phyloP scores from a whole-genome alignment of 2,113 vertebrate genomes.

The Pelecanoides urinatrix region DNA sequence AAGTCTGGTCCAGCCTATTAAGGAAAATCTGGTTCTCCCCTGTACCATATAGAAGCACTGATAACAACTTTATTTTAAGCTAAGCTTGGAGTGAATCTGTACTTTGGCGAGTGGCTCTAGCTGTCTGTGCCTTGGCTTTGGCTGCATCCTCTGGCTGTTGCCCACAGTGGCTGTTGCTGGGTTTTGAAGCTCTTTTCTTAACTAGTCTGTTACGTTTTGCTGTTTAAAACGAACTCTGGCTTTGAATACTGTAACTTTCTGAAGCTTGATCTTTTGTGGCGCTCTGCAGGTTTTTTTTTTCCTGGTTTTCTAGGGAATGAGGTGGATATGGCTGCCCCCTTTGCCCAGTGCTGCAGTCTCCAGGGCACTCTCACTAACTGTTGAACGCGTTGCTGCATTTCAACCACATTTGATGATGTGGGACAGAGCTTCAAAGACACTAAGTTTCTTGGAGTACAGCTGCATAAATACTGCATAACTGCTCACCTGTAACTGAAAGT shows the following conservation, averaged over 20 bases:
- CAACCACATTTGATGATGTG: background rate
- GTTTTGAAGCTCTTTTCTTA: background rate
- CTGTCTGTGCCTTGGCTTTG: background rate
- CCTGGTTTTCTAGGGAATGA: background rate
- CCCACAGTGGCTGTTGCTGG: background rate
- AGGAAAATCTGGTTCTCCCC: background rate
- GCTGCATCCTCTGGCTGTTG: background rate
- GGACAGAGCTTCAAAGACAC: background rate
- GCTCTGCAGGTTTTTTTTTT: background rate
- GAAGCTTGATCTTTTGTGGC: background rate
- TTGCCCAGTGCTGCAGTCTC: background rate
- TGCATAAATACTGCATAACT: background rate
- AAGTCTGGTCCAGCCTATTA: background rate
- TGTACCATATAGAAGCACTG: background rate
- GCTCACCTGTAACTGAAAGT: background rate
- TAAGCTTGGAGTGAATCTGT: background rate
- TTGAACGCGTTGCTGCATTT: background rate
- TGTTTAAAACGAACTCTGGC: background rate
- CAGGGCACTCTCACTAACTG: background rate
- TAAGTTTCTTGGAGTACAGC: background rate
- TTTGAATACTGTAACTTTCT: background rate
- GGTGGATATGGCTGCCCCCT: fast-evolving
- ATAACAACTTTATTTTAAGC: background rate
- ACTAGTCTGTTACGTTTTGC: background rate
- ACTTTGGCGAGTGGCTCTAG: background rate